Evolutionary conservation across 2,888 invertebrate species (phyloP), one percentile per base, ranked within the genome.

Genomic region (Alcis repandata): DNA sequence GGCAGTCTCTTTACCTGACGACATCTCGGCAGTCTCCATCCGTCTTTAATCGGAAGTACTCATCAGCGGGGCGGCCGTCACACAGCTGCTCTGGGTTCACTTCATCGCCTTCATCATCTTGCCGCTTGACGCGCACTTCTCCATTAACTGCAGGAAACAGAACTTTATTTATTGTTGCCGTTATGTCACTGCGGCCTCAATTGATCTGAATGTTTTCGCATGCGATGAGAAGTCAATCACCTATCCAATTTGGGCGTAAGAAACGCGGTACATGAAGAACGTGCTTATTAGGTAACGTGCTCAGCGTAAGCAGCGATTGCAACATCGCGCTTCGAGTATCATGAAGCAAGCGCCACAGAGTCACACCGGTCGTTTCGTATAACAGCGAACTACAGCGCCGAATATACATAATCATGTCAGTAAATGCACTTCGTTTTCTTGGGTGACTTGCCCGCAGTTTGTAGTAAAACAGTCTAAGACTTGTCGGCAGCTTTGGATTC

Each of bases 21-120:
- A 98, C 98, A 89, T 98, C 98, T 79, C 98, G 95, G 91, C 98
- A 98, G 91, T 98, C 98, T 71, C 96, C 96, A 27, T 97, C 97
- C 57, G 96, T 95, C 74, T 95, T 94, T 77, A 98, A 94, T 74
- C 98, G 95, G 95, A 98, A 98, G 93, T 98, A 98, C 90, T 98
- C 98, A 83, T 98, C 98, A 17, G 96, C 97, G 3, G 98, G 97
- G 78, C 98, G 95, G 81, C 97, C 97, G 74, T 97, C 96, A 89
- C 98, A 98, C 57, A 98, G 94, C 88, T 98, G 96, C 80, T 98
- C 98, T 3, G 97, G 94, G 72, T 91, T 95, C 63, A 91, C 90
- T 2, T 96, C 95, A n/a, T 92, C 93, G 63, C 94, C 95, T 20
- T 96, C 96, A 0, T 95, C 94, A 32, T 96, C 96, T 89, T 97